A percentile compares a stretch with the other conserved stretches of the same genome.
These are phyloP conservation scores for Hydropsyche tenuis DNA, from an alignment of 1,140 invertebrate genomes.

Conservation along the genomic window DNA sequence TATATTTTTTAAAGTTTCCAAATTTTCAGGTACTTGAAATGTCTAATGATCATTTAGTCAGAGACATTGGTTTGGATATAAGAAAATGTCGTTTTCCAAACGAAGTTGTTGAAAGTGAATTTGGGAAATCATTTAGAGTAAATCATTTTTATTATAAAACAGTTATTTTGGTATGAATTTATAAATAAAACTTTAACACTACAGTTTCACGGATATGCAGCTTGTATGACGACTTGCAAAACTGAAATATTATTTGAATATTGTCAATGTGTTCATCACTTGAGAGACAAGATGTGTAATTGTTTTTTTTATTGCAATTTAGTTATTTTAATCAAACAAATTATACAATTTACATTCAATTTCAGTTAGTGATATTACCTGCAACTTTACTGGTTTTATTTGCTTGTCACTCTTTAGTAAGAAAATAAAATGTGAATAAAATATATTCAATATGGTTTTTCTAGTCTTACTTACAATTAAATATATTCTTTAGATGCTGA, in stretches of 20 bases:
- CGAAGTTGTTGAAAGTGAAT: slow-evolving; percentile 54
- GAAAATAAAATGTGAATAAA: too few relatives aligned
- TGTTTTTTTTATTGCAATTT: slow-evolving; percentile 27
- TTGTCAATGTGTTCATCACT: slow-evolving; percentile 64
- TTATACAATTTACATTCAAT: slow-evolving; percentile 39
- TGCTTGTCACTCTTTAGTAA: slow-evolving; percentile 62
- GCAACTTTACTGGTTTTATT: slow-evolving; percentile 62
- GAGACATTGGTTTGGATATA: slow-evolving; percentile 53
- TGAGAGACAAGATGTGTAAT: slow-evolving; percentile 57
- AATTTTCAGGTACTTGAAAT: slow-evolving; percentile 60
- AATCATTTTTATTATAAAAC: slow-evolving; percentile 13
- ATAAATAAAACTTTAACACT: slow-evolving; percentile 19
- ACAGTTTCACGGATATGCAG: slow-evolving; percentile 62
- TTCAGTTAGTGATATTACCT: slow-evolving; percentile 57
- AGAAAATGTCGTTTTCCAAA: slow-evolving; percentile 61
- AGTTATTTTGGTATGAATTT: too few relatives aligned
- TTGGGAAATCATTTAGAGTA: slow-evolving; percentile 52
- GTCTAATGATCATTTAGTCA: slow-evolving; percentile 59
- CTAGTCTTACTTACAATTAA: not conserved
- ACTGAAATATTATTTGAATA: slow-evolving; percentile 56
- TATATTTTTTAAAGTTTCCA: too few relatives aligned
- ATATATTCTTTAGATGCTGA: slow-evolving; percentile 32
- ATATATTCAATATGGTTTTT: too few relatives aligned
- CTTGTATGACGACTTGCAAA: slow-evolving; percentile 61
- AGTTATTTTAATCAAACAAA: slow-evolving; percentile 8